These are phyloP conservation scores for Myripristis murdjan DNA, from an alignment of 2,797 vertebrate species.

Conservation along the genomic window DNA sequence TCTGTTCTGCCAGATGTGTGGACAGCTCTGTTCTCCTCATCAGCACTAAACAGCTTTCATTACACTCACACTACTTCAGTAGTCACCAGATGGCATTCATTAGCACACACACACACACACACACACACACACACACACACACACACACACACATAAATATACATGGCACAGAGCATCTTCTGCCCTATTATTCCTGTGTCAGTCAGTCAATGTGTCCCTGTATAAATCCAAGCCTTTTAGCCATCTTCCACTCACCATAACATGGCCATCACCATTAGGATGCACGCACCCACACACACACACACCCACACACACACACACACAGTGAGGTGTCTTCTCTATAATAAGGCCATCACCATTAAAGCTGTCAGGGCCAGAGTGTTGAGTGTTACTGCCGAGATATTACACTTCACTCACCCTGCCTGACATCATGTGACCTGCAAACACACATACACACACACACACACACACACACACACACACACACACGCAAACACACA, in stretches of 20 bases:
- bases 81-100: constrained; percentile 76
- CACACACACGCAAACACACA: constrained; percentile 2
- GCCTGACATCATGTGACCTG: constrained; percentile 58
- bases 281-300: constrained; percentile 37
- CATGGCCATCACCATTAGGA: constrained; percentile 73
- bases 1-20: not conserved
- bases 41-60: constrained; percentile 68
- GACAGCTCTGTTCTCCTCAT: constrained; percentile 28
- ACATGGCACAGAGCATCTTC: constrained; percentile 32
- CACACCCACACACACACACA: constrained; percentile 34
- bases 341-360: constrained; percentile 91
- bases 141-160: constrained; percentile 30
- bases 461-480: constrained; percentile 27
- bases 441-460: constrained; percentile 59
- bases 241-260: constrained; percentile 67
- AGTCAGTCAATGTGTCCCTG: constrained; percentile 42
- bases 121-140: constrained; percentile 30
- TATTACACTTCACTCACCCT: constrained; percentile 80
- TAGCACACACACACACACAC: too few relatives aligned
- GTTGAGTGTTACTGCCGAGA: constrained; percentile 84
- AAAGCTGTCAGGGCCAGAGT: constrained; percentile 86
- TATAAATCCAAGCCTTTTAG: constrained; percentile 76
- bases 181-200: constrained; percentile 72
- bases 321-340: constrained; percentile 77
- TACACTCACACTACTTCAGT: constrained; percentile 73